phyloP scores from a whole-genome alignment of 2,113 vertebrate genomes.

The Oceanites oceanicus region DNA sequence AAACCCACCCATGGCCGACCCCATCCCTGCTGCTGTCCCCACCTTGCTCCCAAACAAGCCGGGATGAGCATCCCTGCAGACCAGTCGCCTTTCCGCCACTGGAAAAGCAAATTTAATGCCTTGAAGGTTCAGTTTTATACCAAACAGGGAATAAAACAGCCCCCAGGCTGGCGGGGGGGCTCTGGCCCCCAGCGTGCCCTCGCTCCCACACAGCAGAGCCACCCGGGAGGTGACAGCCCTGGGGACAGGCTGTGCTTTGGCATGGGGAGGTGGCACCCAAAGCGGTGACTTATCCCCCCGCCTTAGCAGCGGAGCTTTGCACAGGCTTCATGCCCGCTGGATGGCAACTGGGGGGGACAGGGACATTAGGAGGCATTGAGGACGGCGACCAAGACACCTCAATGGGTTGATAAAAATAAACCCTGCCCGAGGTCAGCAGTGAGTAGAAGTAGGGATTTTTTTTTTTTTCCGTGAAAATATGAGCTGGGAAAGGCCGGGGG shows the following conservation, averaged over 20 bases:
- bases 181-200: fast-evolving
- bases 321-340: too few species aligned
- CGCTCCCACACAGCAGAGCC: fast-evolving
- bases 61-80: fast-evolving
- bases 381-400: fast-evolving
- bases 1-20: fast-evolving
- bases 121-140: neutral
- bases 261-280: neutral
- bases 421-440: neutral
- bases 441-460: neutral
- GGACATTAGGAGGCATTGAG: neutral
- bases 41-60: neutral
- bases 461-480: neutral
- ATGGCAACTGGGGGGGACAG: neutral
- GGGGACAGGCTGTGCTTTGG: neutral
- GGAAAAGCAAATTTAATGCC: neutral
- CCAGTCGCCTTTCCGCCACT: fast-evolving
- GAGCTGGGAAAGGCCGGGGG: neutral
- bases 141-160: neutral
- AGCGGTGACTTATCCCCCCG: neutral
- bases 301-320: neutral
- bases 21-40: neutral
- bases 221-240: neutral
- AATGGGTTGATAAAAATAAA: neutral
- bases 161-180: neutral